Evolutionary conservation across 2,888 invertebrate species (phyloP), one percentile per base, ranked within the genome.

Genomic region (Parasteatoda lunata): DNA sequence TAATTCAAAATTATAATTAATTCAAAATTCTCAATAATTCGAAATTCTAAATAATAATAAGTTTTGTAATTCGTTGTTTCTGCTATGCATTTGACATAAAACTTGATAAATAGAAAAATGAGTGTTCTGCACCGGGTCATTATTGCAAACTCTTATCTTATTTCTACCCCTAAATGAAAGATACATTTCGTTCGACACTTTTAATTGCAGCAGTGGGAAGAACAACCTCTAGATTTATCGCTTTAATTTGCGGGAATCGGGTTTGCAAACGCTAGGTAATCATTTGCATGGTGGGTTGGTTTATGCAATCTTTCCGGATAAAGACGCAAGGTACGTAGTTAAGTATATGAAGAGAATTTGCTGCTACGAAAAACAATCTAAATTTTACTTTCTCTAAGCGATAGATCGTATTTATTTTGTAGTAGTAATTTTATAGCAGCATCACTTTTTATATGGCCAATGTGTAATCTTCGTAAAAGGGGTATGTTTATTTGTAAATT

Each of bases 121-220:
- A 72, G 72, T 80, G 80, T 80, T 72, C 65, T 65, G 80, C 65
- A 49, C 80, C 30, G 64, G 65, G 59, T 80, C 73, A 73, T 80
- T 80, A 80, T 52, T 49, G 64, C 51, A 7, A 8, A 5, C 73
- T 65, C 73, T 80, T 73, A 80, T 80, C 80, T 80, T 80, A 80
- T 72, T 80, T 80, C 80, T 65, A 52, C 49, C 72, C 52, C 51
- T 66, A 80, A 72, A 80, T 80, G 80, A 80, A 80, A 80, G 80
- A 73, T 80, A 72, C 80, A 80, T 80, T 80, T 80, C 80, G 71
- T 73, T 80, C 72, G 72, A 73, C 72, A 80, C 65, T 73, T 80
- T 79, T 80, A 80, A 80, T 80, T 80, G 72, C 80, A 65, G 66
- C 51, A 80, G 45, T 72, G 80, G 80, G 72, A 80, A 80, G 80